These are phyloP conservation scores for Myiotriccus ornatus DNA, from an alignment of 2,797 vertebrate genomes.

Conservation along the genomic window DNA sequence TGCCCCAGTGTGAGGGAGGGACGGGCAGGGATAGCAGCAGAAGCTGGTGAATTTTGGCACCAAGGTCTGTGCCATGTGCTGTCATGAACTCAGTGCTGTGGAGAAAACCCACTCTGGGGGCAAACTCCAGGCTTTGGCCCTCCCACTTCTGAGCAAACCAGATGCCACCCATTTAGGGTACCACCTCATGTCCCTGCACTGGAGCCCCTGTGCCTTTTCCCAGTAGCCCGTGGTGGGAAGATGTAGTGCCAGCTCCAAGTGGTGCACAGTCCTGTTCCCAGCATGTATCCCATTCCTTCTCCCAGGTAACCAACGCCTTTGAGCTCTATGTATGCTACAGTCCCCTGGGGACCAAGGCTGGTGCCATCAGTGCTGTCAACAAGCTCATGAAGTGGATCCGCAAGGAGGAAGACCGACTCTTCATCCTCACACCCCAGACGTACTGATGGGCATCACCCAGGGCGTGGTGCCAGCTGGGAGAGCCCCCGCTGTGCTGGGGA, in stretches of 20 bases:
- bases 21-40: neutral
- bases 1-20: neutral
- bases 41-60: fast-evolving
- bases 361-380: conserved; percentile 85
- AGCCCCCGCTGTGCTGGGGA: neutral
- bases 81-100: fast-evolving
- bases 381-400: conserved; percentile 98
- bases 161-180: neutral
- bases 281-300: neutral
- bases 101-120: neutral
- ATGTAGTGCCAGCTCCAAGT: neutral
- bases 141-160: neutral
- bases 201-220: neutral
- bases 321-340: conserved; percentile 97
- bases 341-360: conserved; percentile 90
- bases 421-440: conserved; percentile 93
- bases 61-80: neutral
- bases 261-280: neutral
- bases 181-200: neutral
- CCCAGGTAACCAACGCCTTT: conserved; percentile 93
- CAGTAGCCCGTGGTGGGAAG: fast-evolving
- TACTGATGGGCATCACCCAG: conserved; percentile 78
- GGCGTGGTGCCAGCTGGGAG: neutral
- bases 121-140: neutral
- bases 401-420: conserved; percentile 95